Evolutionary conservation across 2,888 invertebrate genomes (phyloP).

Genomic region (Griposia aprilina): DNA sequence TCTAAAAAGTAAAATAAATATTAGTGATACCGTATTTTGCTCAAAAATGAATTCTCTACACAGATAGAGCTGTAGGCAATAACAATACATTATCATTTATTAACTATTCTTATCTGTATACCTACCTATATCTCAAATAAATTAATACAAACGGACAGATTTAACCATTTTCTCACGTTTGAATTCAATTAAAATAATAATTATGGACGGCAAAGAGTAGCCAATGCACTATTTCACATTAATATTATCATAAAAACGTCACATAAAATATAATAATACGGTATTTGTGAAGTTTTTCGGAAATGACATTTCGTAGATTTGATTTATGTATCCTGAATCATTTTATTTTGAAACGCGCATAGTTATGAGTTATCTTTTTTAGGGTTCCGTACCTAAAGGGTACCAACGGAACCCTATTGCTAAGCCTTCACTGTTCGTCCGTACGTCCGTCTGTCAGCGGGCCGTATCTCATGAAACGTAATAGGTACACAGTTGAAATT

Average conservation of each 20-base stretch:
- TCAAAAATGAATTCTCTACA: not conserved
- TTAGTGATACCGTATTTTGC: not conserved
- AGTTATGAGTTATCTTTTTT: not conserved
- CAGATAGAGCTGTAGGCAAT: constrained; percentile 26
- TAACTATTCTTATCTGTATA: not conserved
- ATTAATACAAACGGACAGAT: constrained; percentile 41
- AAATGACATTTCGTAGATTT: constrained; percentile 27
- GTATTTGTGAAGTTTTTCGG: constrained; percentile 12
- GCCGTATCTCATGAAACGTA: too few species aligned
- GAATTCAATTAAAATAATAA: constrained; percentile 68
- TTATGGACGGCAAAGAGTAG: constrained; percentile 50
- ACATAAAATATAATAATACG: constrained; percentile 29
- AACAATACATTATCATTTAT: constrained; percentile 23
- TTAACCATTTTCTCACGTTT: constrained; percentile 60
- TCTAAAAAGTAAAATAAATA: not conserved
- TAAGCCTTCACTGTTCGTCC: too few species aligned
- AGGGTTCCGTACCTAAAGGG: too few species aligned
- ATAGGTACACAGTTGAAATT: too few species aligned
- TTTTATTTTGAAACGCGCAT: constrained; percentile 9
- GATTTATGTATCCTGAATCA: constrained; percentile 55
- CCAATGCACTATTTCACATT: constrained; percentile 37
- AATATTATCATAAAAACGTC: constrained; percentile 45
- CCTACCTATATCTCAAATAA: not conserved
- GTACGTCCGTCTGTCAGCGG: too few species aligned
- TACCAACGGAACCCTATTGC: too few species aligned